Evolutionary conservation across 2,888 invertebrate species (phyloP).

Genomic region (Lycocerus yunnanus): DNA sequence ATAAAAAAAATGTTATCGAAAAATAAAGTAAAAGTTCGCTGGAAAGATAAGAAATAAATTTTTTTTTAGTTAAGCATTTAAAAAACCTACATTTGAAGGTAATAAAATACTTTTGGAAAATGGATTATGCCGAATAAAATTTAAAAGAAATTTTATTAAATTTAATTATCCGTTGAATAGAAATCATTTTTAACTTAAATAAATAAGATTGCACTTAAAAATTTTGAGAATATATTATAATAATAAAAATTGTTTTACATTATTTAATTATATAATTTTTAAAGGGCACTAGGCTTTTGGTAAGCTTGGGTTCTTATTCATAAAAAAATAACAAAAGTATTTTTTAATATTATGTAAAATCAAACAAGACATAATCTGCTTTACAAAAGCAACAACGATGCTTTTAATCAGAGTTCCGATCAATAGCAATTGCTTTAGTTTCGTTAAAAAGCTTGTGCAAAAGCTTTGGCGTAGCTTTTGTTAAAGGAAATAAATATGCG

Average conservation of each 20-base stretch:
- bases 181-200: too few relatives aligned
- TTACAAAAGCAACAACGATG: conserved; percentile 5
- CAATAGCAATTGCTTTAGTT: conserved; percentile 18
- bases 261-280: too few relatives aligned
- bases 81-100: neutral
- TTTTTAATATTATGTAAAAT: conserved; percentile 17
- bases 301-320: neutral
- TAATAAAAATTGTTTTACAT: too few relatives aligned
- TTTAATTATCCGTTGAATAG: too few relatives aligned
- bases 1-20: neutral
- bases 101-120: neutral
- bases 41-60: neutral
- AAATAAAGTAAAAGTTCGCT: neutral
- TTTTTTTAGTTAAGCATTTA: neutral
- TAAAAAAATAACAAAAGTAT: neutral
- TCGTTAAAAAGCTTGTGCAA: conserved; percentile 15
- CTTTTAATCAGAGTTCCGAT: conserved; percentile 17
- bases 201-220: neutral
- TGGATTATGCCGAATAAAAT: neutral
- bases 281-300: too few relatives aligned
- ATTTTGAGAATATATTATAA: too few relatives aligned
- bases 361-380: conserved; percentile 20
- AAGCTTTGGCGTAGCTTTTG: conserved; percentile 11
- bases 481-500: conserved; percentile 16
- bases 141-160: too few relatives aligned